Conservation (phyloP, 2,113 vertebrate genomes). For the Myrmophylax atrothorax region DNA sequence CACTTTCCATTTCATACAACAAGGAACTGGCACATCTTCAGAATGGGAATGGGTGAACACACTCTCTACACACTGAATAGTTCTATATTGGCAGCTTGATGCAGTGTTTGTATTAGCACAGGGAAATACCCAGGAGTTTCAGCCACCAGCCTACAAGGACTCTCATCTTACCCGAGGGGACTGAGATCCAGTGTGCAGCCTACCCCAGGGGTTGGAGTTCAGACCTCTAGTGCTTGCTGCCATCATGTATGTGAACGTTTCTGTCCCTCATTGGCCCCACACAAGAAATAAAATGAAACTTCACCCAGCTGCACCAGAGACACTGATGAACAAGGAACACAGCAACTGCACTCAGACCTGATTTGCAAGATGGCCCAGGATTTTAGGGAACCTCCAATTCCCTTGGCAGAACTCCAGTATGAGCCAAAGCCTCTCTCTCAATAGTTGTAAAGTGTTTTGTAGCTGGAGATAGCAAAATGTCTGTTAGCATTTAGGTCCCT, state of each 20-base stretch:
- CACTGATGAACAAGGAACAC: fast-evolving
- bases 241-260: background rate
- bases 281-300: background rate
- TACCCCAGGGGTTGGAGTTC: background rate
- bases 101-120: background rate
- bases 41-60: conserved; percentile 53
- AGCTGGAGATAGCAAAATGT: background rate
- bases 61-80: background rate
- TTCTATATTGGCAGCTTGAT: background rate
- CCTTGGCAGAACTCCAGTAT: background rate
- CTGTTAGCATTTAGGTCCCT: background rate
- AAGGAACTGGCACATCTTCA: conserved; percentile 66
- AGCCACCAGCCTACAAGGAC: background rate
- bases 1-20: conserved; percentile 72
- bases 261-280: background rate
- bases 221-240: background rate
- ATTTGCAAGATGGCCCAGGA: background rate
- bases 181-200: background rate
- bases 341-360: fast-evolving
- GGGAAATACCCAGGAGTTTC: background rate
- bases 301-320: background rate
- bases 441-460: background rate
- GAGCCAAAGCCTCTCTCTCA: background rate
- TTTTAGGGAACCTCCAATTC: background rate
- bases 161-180: background rate